Base-by-base conservation (phyloP, 2,888 invertebrate species). In the Platycheirus albimanus region DNA sequence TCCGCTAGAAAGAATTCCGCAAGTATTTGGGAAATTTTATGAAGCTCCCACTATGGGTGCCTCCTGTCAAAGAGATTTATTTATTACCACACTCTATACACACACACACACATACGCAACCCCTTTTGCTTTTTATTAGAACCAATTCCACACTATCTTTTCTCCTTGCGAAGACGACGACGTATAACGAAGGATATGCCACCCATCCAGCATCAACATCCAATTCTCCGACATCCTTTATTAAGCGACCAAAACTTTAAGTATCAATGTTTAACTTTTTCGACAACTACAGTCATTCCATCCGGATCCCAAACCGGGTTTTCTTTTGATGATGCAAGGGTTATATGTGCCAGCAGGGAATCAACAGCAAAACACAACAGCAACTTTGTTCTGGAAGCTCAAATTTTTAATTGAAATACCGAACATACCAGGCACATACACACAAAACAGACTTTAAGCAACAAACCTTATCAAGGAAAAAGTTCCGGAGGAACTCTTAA, bases 401-500 rank as follows among this genome's bases (percentile, higher is more conserved):
- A 74, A 58, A 83, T 79, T 84, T 84, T 84, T 84, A 84, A 84
- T 84, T 84, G 84, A 84, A 84, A 84, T 84, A 79, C 84, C 84
- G 38, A 84, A 66, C 74, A 79, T 84, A 33, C 61, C 61, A 61
- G n/a, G 17, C 30, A 45, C 30, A 45, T 13, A 17, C 15, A 17
- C 6, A 15, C 20, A 17, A 13, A 11, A 17, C 28, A 51, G 2
- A 13, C 20, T 24, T 1, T 24, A 24, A 24, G 24, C 24, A 24
- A 8, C 30, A 33, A 33, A 61, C 45, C 30, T 61, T 45, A 45
- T 30, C 19, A 8, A n/a, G 43, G 56, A 41, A 30, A n/a, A 61
- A 15, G 30, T 30, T 30, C 11, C 61, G 6, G 11, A 6, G 28
- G 28, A 24, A 54, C 36, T 41, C 8, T n/a, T n/a, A 69, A 63